A percentile compares a stretch with the other conserved stretches of the same genome.
Evolutionary conservation across 2,888 invertebrate genomes (phyloP).

Genomic region (Scaptomyza cyrtandrae): DNA sequence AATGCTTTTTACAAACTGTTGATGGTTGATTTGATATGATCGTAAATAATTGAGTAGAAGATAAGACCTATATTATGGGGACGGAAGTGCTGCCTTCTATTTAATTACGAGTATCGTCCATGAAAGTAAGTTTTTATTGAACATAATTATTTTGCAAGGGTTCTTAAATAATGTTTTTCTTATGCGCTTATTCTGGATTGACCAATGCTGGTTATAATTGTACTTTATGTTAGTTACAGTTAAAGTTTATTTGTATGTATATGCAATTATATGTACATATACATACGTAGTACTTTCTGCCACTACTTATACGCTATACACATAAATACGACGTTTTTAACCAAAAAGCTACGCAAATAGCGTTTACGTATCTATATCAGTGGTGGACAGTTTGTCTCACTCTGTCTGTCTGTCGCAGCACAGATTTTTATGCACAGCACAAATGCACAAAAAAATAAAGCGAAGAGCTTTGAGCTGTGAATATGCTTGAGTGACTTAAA

Average conservation of each 20-base stretch:
- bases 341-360: slow-evolving; percentile 25
- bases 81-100: slow-evolving; percentile 67
- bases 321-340: slow-evolving; percentile 21
- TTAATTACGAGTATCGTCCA: slow-evolving; percentile 26
- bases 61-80: slow-evolving; percentile 53
- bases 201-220: slow-evolving; percentile 55
- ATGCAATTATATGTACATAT: slow-evolving; percentile 9
- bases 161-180: slow-evolving; percentile 25
- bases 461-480: background rate
- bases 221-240: slow-evolving; percentile 60
- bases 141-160: slow-evolving; percentile 30
- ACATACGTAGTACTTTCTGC: slow-evolving; percentile 23
- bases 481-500: background rate
- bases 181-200: slow-evolving; percentile 42
- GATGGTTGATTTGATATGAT: background rate
- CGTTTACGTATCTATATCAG: background rate
- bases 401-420: background rate
- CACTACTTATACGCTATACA: slow-evolving; percentile 46
- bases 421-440: background rate
- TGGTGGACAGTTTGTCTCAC: background rate
- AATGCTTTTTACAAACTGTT: background rate
- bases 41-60: slow-evolving; percentile 27
- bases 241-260: slow-evolving; percentile 29
- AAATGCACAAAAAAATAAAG: background rate
- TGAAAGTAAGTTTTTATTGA: background rate